A percentile compares a stretch with the other conserved stretches of the same genome.
phyloP scores from a whole-genome alignment of 2,888 invertebrate species.

The Metopia argyrocephala region DNA sequence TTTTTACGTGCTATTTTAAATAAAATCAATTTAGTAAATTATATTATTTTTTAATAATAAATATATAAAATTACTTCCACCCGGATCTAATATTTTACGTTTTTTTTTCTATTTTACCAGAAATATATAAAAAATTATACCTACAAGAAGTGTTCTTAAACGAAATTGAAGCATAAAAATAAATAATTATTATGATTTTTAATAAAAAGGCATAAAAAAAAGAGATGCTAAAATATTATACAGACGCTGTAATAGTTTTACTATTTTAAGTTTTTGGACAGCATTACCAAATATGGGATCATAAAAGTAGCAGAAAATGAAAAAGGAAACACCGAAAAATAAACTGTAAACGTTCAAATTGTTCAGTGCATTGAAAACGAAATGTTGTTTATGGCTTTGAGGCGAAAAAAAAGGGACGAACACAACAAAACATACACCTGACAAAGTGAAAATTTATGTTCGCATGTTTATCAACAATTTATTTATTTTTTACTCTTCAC shows the following conservation, averaged over 20 bases:
- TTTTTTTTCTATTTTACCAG: not conserved
- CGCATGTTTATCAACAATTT: conserved; percentile 75
- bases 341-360: conserved; percentile 22
- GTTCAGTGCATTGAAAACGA: conserved; percentile 9
- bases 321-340: not conserved
- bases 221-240: conserved; percentile 47
- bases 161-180: not conserved
- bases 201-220: not conserved
- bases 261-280: too few relatives aligned
- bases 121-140: too few relatives aligned
- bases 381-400: not conserved
- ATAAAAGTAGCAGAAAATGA: conserved; percentile 5
- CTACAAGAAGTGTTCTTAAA: not conserved
- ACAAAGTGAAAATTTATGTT: conserved; percentile 76
- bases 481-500: conserved; percentile 62
- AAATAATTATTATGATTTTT: not conserved
- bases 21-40: not conserved
- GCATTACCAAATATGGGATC: conserved; percentile 34
- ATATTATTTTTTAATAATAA: not conserved
- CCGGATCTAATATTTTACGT: conserved; percentile 17
- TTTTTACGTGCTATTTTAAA: too few relatives aligned
- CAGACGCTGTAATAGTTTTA: conserved; percentile 38
- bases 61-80: not conserved
- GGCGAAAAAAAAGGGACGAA: conserved; percentile 33
- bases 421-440: conserved; percentile 73